These are phyloP conservation scores for Prietella phreatophila DNA, from an alignment of 2,113 vertebrate species.

Conservation along the genomic window DNA sequence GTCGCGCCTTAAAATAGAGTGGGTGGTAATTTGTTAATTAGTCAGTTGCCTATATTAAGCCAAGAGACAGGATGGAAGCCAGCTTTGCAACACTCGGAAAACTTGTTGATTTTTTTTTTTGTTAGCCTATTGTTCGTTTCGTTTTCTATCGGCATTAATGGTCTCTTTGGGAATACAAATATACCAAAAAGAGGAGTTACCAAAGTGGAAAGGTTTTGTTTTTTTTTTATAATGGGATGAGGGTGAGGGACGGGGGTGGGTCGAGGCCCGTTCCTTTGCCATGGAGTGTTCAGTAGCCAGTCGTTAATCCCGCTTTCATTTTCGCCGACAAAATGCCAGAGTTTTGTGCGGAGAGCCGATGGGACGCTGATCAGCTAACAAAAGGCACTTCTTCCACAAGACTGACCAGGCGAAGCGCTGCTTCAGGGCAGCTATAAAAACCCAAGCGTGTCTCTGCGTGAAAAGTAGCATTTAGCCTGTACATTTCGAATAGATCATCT, in stretches of 20 bases:
- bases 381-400: conserved; percentile 84
- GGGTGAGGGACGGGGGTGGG: conserved; percentile 58
- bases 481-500: conserved; percentile 32
- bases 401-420: conserved; percentile 74
- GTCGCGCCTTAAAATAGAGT: not conserved
- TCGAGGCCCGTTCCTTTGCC: conserved; percentile 84
- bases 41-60: not conserved
- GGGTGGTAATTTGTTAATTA: conserved; percentile 34
- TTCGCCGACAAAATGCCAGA: conserved; percentile 89
- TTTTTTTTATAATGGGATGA: conserved; percentile 37
- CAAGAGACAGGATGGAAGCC: not conserved
- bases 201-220: conserved; percentile 58
- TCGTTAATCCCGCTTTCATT: conserved; percentile 96
- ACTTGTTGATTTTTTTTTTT: conserved; percentile 67
- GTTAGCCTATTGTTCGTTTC: conserved; percentile 53
- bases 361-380: conserved; percentile 94
- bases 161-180: conserved; percentile 71
- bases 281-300: conserved; percentile 85
- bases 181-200: conserved; percentile 65
- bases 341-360: conserved; percentile 87
- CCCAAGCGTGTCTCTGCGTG: conserved; percentile 18
- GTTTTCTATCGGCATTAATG: conserved; percentile 58
- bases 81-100: conserved; percentile 29
- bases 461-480: conserved; percentile 32
- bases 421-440: conserved; percentile 64